A percentile compares a stretch with the other conserved stretches of the same genome.
These are phyloP conservation scores for Fopius arisanus DNA, from an alignment of 1,140 invertebrate genomes.

Conservation along the genomic window DNA sequence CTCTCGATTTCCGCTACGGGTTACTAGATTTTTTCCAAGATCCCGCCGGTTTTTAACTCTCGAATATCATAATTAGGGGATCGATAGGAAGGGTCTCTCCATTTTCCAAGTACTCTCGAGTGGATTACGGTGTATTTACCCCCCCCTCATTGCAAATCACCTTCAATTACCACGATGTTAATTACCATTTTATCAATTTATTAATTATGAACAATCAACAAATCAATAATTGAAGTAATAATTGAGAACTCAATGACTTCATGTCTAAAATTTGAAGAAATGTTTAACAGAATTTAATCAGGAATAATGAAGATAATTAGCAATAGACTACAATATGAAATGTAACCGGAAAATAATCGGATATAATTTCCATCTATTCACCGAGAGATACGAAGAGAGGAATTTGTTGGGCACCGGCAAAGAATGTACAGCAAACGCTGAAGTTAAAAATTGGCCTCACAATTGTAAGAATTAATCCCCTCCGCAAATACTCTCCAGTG, in stretches of 20 bases:
- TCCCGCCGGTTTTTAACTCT: background rate
- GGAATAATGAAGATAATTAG: no score
- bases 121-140: background rate
- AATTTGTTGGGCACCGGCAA: no score
- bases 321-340: no score
- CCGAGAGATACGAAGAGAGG: no score
- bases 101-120: background rate
- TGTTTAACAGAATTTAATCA: no score
- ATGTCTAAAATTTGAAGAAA: no score
- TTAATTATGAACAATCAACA: no score
- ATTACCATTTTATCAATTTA: slow-evolving; percentile 55
- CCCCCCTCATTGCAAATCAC: slow-evolving; percentile 41
- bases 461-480: background rate
- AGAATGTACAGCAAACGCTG: background rate
- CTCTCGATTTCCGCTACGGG: background rate
- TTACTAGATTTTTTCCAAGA: background rate
- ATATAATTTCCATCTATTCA: no score
- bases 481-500: no score
- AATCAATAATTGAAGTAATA: no score
- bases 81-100: background rate
- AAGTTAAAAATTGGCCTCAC: background rate
- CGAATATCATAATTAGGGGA: background rate
- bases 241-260: no score
- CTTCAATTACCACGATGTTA: slow-evolving; percentile 48
- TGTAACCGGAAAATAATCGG: background rate